phyloP scores from a whole-genome alignment of 2,113 vertebrate species.

The Laticauda colubrina region DNA sequence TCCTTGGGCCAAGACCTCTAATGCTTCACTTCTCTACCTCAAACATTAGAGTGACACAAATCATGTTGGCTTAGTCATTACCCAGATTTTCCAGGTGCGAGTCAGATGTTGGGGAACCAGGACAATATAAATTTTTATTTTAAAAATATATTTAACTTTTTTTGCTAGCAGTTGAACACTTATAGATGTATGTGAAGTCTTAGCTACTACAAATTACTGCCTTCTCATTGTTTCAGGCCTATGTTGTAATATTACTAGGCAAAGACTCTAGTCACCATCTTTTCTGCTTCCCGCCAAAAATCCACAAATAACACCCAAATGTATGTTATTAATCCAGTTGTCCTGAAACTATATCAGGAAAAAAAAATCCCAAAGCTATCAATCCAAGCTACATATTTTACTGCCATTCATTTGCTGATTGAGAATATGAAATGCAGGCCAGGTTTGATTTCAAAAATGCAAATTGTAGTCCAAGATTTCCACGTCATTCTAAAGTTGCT shows the following conservation, averaged over 20 bases:
- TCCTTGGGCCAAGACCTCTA: not conserved
- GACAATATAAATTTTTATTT: not conserved
- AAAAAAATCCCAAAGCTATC: not conserved
- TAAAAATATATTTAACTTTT: slow-evolving; percentile 43
- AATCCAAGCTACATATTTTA: not conserved
- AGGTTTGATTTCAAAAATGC: not conserved
- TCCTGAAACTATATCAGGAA: not conserved
- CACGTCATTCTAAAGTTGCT: fast-evolving
- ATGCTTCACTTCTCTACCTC: not conserved
- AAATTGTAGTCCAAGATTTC: not conserved
- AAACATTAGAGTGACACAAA: not conserved
- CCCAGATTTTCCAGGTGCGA: not conserved
- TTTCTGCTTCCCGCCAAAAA: not conserved
- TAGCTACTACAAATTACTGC: not conserved
- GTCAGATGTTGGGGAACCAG: not conserved
- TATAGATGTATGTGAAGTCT: not conserved
- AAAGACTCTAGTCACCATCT: not conserved
- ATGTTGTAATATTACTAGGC: not conserved
- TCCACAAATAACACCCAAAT: not conserved
- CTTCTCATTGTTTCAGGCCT: not conserved
- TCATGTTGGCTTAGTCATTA: not conserved
- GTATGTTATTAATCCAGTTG: not conserved
- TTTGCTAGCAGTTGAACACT: not conserved
- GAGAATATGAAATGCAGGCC: not conserved
- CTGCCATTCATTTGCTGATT: not conserved